Evolutionary conservation across 2,113 vertebrate genomes (phyloP).

Genomic region (Eubucco bourcierii): DNA sequence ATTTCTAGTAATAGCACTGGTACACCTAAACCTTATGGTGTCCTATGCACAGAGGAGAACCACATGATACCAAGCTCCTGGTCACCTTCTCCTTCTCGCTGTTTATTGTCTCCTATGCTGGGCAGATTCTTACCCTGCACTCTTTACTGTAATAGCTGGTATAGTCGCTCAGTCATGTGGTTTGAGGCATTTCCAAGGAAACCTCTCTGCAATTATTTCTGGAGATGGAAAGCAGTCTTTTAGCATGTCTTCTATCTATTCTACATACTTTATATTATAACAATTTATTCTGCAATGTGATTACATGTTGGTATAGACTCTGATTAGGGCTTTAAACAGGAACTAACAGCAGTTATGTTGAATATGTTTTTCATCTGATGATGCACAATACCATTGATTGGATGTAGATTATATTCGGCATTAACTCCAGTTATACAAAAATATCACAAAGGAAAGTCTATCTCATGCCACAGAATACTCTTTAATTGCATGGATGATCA

Average conservation of each 20-base stretch:
- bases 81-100: neutral
- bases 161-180: conserved; percentile 26
- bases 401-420: conserved; percentile 71
- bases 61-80: accelerated
- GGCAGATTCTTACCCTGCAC: neutral
- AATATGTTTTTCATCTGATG: conserved; percentile 73
- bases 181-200: conserved; percentile 70
- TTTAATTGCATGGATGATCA: conserved; percentile 71
- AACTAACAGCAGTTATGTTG: conserved; percentile 71
- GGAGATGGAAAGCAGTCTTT: conserved; percentile 61
- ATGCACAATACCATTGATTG: conserved; percentile 77
- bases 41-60: neutral
- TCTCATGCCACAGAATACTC: conserved; percentile 64
- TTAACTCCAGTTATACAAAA: conserved; percentile 71
- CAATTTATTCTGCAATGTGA: conserved; percentile 74
- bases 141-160: neutral
- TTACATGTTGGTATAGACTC: conserved; percentile 71
- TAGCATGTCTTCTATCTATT: conserved; percentile 53
- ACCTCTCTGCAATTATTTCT: conserved; percentile 59
- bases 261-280: conserved; percentile 62
- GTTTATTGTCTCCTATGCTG: neutral
- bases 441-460: conserved; percentile 69
- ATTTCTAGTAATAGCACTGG: neutral
- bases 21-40: neutral
- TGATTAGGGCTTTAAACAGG: conserved; percentile 76